A percentile compares a stretch with the other conserved stretches of the same genome.
Conservation (phyloP, 23 tunicate genomes). For the Oikopleura dioica region DNA sequence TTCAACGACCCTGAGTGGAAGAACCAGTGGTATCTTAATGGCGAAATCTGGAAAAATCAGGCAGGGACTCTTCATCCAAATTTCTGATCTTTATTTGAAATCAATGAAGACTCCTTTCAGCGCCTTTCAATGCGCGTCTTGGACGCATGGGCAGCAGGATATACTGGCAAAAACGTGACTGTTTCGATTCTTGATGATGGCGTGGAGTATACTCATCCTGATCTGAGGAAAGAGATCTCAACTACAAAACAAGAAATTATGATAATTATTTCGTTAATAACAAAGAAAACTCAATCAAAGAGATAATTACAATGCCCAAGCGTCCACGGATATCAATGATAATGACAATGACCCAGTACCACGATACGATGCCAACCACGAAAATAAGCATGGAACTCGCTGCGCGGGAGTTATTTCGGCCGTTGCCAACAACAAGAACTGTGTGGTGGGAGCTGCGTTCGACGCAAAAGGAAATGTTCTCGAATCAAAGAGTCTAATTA, state of each 20-base stretch:
- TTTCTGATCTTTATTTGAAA: too few species aligned
- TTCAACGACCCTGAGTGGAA: background rate
- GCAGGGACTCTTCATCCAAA: too few species aligned
- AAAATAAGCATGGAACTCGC: slow-evolving; percentile 89
- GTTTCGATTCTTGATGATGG: slow-evolving; percentile 91
- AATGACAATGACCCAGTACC: slow-evolving; percentile 54
- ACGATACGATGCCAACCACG: slow-evolving; percentile 48
- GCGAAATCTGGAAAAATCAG: background rate
- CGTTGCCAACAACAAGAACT: slow-evolving; percentile 32
- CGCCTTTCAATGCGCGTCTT: slow-evolving; percentile 32
- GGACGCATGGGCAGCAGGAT: slow-evolving; percentile 83
- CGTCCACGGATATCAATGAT: slow-evolving; percentile 53
- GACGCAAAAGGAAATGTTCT: slow-evolving; percentile 15
- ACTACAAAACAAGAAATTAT: too few species aligned
- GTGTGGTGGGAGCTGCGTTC: slow-evolving; percentile 82
- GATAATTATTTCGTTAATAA: too few species aligned
- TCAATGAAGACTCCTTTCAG: too few species aligned
- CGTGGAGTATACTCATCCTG: slow-evolving; percentile 70
- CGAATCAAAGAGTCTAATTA: background rate
- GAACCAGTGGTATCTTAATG: background rate
- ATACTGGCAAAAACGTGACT: slow-evolving; percentile 46
- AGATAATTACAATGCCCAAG: slow-evolving; percentile 27
- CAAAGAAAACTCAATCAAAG: too few species aligned
- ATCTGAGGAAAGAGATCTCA: too few species aligned
- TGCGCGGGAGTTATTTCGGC: slow-evolving; percentile 98